Evolutionary conservation across 2,113 vertebrate genomes (phyloP), one percentile per base, ranked within the genome.

Genomic region (Cercocebus atys): DNA sequence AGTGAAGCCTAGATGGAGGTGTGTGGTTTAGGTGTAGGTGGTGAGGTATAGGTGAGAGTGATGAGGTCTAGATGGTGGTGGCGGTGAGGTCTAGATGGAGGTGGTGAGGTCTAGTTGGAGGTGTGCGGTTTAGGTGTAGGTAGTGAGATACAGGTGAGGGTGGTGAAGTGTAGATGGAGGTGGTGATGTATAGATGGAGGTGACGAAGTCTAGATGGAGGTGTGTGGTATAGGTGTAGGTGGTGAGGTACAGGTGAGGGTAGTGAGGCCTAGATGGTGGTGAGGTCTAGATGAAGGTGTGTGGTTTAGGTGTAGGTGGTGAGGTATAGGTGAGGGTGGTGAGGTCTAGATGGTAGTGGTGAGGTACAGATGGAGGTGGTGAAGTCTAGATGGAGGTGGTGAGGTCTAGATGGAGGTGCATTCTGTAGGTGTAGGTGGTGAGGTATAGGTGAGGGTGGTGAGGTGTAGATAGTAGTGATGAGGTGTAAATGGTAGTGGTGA

Each of bases 141-240:
- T 12, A 25, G 4, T 30, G 61, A 30, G 27, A 10, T 64, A 12
- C 2, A 30, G 61, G 5, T 64, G 25, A 2, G 11, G 61, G 61
- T 5, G 25, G 61, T 64, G 61, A 32, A 12, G 64, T 66, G 5
- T 66, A 32, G 30, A 14, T 66, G 64, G 64, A 45, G 45, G 45
- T 45, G 1, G 50, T 50, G 50, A 50, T 1, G 3, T 6, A 0
- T 66, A 27, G 40, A 10, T 57, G 10, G 32, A 40, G 23, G 20
- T 2, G 4, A 20, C 40, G 9, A 23, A 2, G 22, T 14, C 0
- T 43, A 27, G 72, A 47, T 40, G 55, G 27, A 17, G 30, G 32
- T n/a, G 30, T 55, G 52, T 55, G 52, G 57, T 59, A 2, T 59
- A 59, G 57, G 22, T 50, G 50, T 50, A 14, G 50, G 50, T 52